These are phyloP conservation scores for Eudyptes chrysolophus DNA, from an alignment of 2,113 vertebrate genomes.

Conservation along the genomic window DNA sequence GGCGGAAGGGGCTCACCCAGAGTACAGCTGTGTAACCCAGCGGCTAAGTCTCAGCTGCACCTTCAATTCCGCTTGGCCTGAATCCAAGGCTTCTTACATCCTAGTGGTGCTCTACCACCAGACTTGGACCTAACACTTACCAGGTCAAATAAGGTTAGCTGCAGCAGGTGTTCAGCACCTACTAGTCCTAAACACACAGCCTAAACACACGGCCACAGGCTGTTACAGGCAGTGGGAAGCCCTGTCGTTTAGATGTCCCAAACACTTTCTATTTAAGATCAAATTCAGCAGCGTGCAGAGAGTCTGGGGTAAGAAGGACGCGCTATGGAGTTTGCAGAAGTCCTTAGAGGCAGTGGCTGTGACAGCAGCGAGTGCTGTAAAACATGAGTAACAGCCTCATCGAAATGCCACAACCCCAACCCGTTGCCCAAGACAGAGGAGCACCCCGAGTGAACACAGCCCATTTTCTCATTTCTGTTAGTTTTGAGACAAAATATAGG, in stretches of 20 bases:
- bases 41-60: not conserved
- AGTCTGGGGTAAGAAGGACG: not conserved
- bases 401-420: not conserved
- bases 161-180: not conserved
- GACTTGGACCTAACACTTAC: not conserved
- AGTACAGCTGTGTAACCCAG: not conserved
- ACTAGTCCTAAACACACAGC: not conserved
- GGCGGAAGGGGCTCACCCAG: not conserved
- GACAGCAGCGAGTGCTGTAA: not conserved
- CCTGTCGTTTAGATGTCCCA: not conserved
- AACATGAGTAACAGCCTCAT: not conserved
- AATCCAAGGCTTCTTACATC: not conserved
- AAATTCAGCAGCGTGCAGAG: not conserved
- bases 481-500: not conserved
- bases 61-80: not conserved
- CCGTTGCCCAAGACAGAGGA: not conserved
- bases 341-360: not conserved
- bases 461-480: not conserved
- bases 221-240: not conserved
- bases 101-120: not conserved
- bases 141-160: not conserved
- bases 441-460: not conserved
- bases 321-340: not conserved
- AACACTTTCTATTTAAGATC: not conserved
- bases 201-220: not conserved